phyloP scores from a whole-genome alignment of 2,113 vertebrate species.

The Tenebrosternarchus preto region DNA sequence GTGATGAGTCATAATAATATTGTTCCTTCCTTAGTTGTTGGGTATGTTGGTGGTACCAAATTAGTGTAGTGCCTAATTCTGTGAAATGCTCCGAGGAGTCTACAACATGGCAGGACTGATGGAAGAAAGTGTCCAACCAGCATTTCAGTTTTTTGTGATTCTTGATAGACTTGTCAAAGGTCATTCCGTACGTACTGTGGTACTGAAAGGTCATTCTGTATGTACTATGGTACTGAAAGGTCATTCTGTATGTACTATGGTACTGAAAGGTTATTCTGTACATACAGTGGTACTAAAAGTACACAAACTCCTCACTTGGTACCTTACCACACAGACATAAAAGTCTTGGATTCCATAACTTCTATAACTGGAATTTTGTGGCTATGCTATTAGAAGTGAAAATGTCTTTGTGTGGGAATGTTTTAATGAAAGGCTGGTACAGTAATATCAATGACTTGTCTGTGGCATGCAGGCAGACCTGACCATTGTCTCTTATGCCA shows the following conservation, averaged over 20 bases:
- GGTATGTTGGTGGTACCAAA: not conserved
- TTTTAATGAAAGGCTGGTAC: not conserved
- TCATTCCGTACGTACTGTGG: not conserved
- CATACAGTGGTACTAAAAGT: not conserved
- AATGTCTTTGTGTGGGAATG: not conserved
- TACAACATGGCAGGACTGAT: conserved; percentile 20
- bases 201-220: conserved; percentile 6
- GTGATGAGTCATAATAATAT: not conserved
- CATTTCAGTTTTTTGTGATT: conserved; percentile 24
- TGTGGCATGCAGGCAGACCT: not conserved
- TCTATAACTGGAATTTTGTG: not conserved
- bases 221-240: not conserved
- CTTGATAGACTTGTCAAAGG: not conserved
- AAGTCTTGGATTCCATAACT: not conserved
- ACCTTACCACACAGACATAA: not conserved
- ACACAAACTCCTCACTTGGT: not conserved
- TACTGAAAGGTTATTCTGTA: conserved; percentile 1
- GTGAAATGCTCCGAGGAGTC: conserved; percentile 31
- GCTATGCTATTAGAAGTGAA: not conserved
- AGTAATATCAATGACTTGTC: conserved; percentile 3
- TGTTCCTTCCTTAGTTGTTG: not conserved
- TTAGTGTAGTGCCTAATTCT: conserved; percentile 38
- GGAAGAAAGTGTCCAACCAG: conserved; percentile 31
- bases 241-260: not conserved
- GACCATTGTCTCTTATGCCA: conserved; percentile 8